Evolutionary conservation across 2,888 invertebrate species (phyloP).

Genomic region (Erannis defoliaria): DNA sequence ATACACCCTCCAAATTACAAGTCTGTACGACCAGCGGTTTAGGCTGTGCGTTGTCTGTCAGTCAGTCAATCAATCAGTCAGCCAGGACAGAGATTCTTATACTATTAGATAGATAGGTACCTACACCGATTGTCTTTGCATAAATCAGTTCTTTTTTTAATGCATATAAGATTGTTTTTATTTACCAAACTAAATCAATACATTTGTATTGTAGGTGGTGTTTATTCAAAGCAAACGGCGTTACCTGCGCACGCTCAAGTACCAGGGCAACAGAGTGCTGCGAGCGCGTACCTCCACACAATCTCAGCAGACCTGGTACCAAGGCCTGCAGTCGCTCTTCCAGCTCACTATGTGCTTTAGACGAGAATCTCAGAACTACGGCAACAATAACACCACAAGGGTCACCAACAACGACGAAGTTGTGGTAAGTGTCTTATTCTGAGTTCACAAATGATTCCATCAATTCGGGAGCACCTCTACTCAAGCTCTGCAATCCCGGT

Average conservation of each 20-base stretch:
- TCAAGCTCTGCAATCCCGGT: background rate
- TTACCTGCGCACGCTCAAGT: conserved; percentile 82
- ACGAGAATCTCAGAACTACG: conserved; percentile 57
- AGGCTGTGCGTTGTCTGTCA: too few relatives aligned
- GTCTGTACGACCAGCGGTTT: too few relatives aligned
- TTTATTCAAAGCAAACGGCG: conserved; percentile 83
- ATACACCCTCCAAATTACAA: too few relatives aligned
- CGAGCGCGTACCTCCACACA: conserved; percentile 58
- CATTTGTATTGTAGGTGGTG: conserved; percentile 69
- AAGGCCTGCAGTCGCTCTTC: conserved; percentile 61
- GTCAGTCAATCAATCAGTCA: too few relatives aligned
- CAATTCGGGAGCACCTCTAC: background rate
- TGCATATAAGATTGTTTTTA: too few relatives aligned
- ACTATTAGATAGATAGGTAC: too few relatives aligned
- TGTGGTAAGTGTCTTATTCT: conserved; percentile 59
- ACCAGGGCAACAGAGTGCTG: conserved; percentile 79
- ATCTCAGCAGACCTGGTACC: conserved; percentile 59
- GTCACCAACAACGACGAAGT: conserved; percentile 72
- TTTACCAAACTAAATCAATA: background rate
- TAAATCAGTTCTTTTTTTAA: too few relatives aligned
- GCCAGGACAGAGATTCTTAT: too few relatives aligned
- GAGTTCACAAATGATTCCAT: too few relatives aligned
- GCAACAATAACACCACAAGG: conserved; percentile 70
- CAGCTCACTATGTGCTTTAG: conserved; percentile 76
- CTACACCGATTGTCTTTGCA: background rate